Conservation (phyloP, 2,113 vertebrate genomes). For the Zosterops lateralis region DNA sequence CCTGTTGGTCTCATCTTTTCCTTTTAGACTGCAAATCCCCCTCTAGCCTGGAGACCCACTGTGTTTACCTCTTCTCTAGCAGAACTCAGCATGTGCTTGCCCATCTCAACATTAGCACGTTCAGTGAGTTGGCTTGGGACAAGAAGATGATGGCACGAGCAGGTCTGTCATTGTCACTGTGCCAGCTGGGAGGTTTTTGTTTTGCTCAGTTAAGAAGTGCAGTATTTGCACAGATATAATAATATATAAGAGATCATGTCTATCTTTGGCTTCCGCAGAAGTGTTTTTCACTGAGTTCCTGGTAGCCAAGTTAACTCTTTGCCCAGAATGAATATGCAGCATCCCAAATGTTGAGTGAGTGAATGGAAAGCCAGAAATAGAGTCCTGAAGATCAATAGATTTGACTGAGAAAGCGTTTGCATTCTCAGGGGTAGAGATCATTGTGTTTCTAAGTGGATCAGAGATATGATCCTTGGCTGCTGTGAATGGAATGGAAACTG, state of each 20-base stretch:
- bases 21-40: neutral
- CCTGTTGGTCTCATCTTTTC: neutral
- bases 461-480: conserved; percentile 85
- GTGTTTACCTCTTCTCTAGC: neutral
- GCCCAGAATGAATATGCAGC: conserved; percentile 66
- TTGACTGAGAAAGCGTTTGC: conserved; percentile 83
- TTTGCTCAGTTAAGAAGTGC: neutral
- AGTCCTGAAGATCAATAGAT: conserved; percentile 85
- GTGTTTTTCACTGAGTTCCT: conserved; percentile 28
- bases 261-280: conserved; percentile 66
- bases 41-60: neutral
- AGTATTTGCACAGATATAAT: neutral
- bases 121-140: neutral
- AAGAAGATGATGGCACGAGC: neutral
- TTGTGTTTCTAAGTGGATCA: conserved; percentile 87
- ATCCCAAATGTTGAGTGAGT: conserved; percentile 41
- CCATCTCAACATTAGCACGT: neutral
- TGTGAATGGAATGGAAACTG: conserved; percentile 85
- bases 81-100: neutral
- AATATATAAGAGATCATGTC: neutral
- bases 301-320: conserved; percentile 60
- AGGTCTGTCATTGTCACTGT: neutral
- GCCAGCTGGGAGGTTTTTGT: neutral
- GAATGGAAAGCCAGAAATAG: conserved; percentile 92
- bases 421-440: conserved; percentile 88